A percentile compares a stretch with the other conserved stretches of the same genome.
Evolutionary conservation across 2,888 invertebrate genomes (phyloP).

Genomic region (Drymonia ruficornis): DNA sequence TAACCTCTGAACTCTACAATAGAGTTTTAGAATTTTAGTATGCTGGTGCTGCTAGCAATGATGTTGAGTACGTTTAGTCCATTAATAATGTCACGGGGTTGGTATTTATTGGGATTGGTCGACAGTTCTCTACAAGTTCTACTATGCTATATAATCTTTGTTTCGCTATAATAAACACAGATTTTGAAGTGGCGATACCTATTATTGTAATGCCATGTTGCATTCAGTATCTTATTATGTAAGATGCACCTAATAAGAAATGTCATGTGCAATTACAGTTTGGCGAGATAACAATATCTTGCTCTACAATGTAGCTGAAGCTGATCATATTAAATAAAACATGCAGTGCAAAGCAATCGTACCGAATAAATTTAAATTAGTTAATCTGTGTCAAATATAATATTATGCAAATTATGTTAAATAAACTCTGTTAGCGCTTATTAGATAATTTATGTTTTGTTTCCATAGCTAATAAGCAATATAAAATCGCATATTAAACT

Average conservation of each 20-base stretch:
- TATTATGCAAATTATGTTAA: constrained; percentile 8
- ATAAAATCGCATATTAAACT: not conserved
- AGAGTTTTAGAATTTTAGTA: too few relatives aligned
- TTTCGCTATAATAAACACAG: too few relatives aligned
- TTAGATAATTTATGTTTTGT: constrained; percentile 3
- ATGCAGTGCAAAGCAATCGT: not conserved
- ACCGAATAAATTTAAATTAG: constrained; percentile 4
- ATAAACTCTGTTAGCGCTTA: not conserved
- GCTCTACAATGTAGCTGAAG: not conserved
- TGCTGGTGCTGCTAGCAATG: too few relatives aligned
- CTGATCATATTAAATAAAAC: too few relatives aligned
- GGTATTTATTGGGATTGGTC: too few relatives aligned
- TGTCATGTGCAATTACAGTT: not conserved
- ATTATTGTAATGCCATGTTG: too few relatives aligned
- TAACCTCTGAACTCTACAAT: too few relatives aligned
- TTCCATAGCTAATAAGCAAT: not conserved
- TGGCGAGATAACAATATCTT: constrained; percentile 1
- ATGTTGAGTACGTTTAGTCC: too few relatives aligned
- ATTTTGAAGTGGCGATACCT: too few relatives aligned
- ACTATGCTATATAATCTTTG: too few relatives aligned
- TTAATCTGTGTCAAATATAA: constrained; percentile 7
- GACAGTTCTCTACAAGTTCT: too few relatives aligned
- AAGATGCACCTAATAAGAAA: not conserved
- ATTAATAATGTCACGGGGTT: too few relatives aligned
- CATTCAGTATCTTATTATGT: not conserved